These are phyloP conservation scores for Drosophila elegans DNA, from an alignment of 1,140 invertebrate genomes.

Conservation along the genomic window DNA sequence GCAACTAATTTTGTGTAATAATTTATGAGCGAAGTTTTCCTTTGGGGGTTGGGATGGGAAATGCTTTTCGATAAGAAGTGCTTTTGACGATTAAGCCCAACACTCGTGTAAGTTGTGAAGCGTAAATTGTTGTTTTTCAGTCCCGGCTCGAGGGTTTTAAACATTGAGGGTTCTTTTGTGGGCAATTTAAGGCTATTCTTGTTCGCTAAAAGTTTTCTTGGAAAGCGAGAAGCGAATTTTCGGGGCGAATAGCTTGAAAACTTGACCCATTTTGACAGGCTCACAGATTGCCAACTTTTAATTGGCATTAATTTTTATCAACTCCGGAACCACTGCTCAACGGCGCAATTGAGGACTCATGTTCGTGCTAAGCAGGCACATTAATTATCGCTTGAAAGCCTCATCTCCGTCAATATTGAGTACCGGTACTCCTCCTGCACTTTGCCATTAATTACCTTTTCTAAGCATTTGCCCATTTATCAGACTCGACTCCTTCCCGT, in stretches of 20 bases:
- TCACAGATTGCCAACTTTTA: slow-evolving; percentile 55
- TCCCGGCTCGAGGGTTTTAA: slow-evolving; percentile 35
- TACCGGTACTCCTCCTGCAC: slow-evolving; percentile 6
- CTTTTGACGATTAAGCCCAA: slow-evolving; percentile 68
- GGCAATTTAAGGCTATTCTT: slow-evolving; percentile 35
- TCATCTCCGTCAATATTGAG: not conserved
- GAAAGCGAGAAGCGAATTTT: slow-evolving; percentile 14
- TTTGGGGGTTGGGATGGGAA: slow-evolving; percentile 6
- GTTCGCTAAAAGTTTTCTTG: slow-evolving; percentile 15
- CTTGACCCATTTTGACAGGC: slow-evolving; percentile 49
- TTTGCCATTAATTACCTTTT: slow-evolving; percentile 65
- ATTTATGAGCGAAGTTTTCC: slow-evolving; percentile 72
- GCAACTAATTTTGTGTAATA: slow-evolving; percentile 66
- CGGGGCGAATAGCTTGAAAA: slow-evolving; percentile 8
- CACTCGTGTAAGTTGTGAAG: slow-evolving; percentile 47
- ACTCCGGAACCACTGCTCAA: slow-evolving; percentile 29
- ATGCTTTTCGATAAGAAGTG: slow-evolving; percentile 56
- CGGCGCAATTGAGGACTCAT: slow-evolving; percentile 26
- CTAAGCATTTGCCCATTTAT: slow-evolving; percentile 64
- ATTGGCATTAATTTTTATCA: slow-evolving; percentile 58
- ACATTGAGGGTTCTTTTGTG: slow-evolving; percentile 40
- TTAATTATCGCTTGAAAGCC: slow-evolving; percentile 60
- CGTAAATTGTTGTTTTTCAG: slow-evolving; percentile 43
- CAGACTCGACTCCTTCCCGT: slow-evolving; percentile 15
- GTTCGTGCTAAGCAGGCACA: slow-evolving; percentile 45